Conservation (phyloP, 2,113 vertebrate species). For the Rhinopithecus roxellana region DNA sequence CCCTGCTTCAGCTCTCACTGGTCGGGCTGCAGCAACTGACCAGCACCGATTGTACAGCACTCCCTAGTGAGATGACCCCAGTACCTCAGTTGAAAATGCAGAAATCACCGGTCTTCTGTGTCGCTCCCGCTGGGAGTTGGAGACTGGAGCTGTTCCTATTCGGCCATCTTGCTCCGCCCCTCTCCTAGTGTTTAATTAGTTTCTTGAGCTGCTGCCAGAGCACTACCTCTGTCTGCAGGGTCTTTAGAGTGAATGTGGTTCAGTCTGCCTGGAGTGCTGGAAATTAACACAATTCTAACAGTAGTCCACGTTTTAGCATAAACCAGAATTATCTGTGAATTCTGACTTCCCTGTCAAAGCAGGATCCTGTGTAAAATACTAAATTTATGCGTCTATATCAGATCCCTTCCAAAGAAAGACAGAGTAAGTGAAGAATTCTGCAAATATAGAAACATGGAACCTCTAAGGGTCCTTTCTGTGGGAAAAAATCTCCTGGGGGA, state of each 20-base stretch:
- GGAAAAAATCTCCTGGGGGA: neutral
- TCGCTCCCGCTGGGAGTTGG: no score
- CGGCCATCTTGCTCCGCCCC: neutral
- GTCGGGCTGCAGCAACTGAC: no score
- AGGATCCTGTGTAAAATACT: neutral
- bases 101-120: no score
- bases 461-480: neutral
- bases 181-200: conserved; percentile 4
- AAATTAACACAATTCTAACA: conserved; percentile 63
- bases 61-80: no score
- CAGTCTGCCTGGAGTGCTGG: conserved; percentile 58
- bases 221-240: conserved; percentile 66
- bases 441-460: neutral
- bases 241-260: conserved; percentile 50
- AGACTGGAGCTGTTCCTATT: no score
- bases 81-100: no score
- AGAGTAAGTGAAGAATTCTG: neutral
- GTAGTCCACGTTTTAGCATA: conserved; percentile 68
- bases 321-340: conserved; percentile 71
- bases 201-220: conserved; percentile 34
- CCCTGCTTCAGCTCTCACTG: no score
- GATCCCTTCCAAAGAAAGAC: neutral
- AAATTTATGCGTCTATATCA: neutral
- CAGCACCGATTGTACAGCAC: no score
- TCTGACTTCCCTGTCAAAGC: conserved; percentile 44